phyloP scores from a whole-genome alignment of 2,888 invertebrate genomes.

The Habroteleia sp. region DNA sequence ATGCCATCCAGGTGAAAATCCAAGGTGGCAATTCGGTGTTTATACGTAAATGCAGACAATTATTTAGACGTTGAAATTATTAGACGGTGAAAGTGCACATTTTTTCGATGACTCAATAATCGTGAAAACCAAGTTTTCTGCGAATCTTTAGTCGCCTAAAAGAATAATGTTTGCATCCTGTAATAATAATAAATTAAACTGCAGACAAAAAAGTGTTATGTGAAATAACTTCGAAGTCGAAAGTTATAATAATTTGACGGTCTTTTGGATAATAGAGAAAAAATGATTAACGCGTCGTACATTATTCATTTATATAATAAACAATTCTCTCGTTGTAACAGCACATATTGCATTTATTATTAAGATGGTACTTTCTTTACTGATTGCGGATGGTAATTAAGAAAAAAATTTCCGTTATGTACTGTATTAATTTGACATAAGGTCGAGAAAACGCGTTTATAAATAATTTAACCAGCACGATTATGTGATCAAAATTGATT shows the following conservation, averaged over 20 bases:
- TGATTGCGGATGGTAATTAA: not conserved
- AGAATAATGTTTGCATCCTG: slow-evolving; percentile 18
- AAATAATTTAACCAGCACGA: too few species aligned
- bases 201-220: slow-evolving; percentile 3
- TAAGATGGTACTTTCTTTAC: slow-evolving; percentile 3
- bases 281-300: slow-evolving; percentile 6
- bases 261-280: not conserved
- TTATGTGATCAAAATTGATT: too few species aligned
- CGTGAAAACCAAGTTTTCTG: slow-evolving; percentile 29
- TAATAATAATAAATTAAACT: slow-evolving; percentile 28
- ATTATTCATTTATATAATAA: slow-evolving; percentile 8
- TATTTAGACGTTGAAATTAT: slow-evolving; percentile 27
- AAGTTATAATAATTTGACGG: slow-evolving; percentile 24
- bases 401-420: slow-evolving; percentile 3
- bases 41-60: slow-evolving; percentile 37
- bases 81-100: slow-evolving; percentile 59
- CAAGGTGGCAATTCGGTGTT: slow-evolving; percentile 51
- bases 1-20: slow-evolving; percentile 56
- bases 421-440: slow-evolving; percentile 5
- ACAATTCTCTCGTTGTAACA: slow-evolving; percentile 6
- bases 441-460: too few species aligned
- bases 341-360: not conserved
- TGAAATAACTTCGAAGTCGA: slow-evolving; percentile 3
- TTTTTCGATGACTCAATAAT: slow-evolving; percentile 58
- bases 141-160: slow-evolving; percentile 1